These are phyloP conservation scores for Aporophyla lueneburgensis DNA, from an alignment of 2,888 invertebrate genomes.

Conservation along the genomic window DNA sequence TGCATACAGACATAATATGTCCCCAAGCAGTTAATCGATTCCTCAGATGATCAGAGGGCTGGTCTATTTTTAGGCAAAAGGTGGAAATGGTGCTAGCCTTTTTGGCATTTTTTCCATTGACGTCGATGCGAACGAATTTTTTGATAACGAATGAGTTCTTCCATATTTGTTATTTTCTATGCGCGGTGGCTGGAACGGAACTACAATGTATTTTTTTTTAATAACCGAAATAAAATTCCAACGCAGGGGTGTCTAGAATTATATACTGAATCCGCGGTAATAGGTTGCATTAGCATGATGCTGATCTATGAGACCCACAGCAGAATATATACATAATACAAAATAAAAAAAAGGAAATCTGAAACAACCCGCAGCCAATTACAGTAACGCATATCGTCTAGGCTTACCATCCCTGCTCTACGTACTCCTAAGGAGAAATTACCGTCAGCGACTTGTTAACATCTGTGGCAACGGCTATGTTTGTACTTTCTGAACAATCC, in stretches of 20 bases:
- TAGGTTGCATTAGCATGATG: too few species aligned
- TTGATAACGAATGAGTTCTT: too few species aligned
- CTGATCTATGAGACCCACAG: too few species aligned
- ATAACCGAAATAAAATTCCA: too few species aligned
- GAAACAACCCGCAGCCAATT: not conserved
- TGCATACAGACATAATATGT: too few species aligned
- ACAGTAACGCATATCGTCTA: not conserved
- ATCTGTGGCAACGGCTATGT: slow-evolving; percentile 36
- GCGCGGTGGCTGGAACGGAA: too few species aligned
- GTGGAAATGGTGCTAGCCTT: not conserved
- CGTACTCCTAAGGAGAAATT: slow-evolving; percentile 33
- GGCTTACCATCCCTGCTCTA: slow-evolving; percentile 22
- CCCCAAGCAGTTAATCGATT: not conserved
- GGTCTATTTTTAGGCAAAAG: not conserved
- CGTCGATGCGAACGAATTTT: not conserved
- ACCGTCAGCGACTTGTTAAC: slow-evolving; percentile 44
- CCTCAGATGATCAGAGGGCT: not conserved
- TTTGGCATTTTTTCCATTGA: not conserved
- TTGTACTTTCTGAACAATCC: slow-evolving; percentile 58
- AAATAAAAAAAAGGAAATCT: not conserved
- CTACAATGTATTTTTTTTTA: too few species aligned
- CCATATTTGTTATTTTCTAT: too few species aligned
- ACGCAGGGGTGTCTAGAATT: too few species aligned
- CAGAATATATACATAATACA: not conserved
- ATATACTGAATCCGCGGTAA: too few species aligned